Base-by-base conservation (phyloP, 1,140 invertebrate genomes). In the Monomorium pharaonis region DNA sequence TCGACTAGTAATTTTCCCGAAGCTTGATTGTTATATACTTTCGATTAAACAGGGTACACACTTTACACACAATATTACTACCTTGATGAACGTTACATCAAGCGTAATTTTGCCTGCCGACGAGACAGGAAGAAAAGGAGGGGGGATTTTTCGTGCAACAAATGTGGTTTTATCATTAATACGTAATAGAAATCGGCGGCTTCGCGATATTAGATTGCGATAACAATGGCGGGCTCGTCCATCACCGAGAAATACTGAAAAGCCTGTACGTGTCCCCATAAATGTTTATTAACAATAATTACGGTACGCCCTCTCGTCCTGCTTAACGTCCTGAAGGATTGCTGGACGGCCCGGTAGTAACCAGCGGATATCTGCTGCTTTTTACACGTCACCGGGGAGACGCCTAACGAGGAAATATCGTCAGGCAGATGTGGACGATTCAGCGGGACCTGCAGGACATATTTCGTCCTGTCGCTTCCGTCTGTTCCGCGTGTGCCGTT, bases 271-370 rank as follows among this genome's bases (percentile, higher is more conserved):
- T 90, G 89, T 90, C 89, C 74, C 89, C 89, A 90, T 90, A 90
- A 90, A 90, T 90, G 83, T 90, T 90, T 88, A 90, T 90, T 90
- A 90, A 88, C 89, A 78, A 88, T 90, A 69, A 90, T 90, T 90
- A 90, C 58, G 75, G 60, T 54, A 27, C 67, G 58, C 77, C 47
- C 63, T 65, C 60, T 65, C 60, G 37, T 12, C 69, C 87, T 78
- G 74, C 62, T 84, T 69, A 86, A 85, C 72, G 69, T 72, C 75
- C 75, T 62, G 27, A 85, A 47, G 74, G 65, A 74, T 84, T 72
- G 47, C 62, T 9, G 65, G 65, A 3, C 44, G 84, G 76, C 16
- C 27, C 69, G 27, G 51, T 51, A 56, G 51, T 51, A 16, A n/a
- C 78, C 21, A n/a, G 42, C 33, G 62, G 12, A 70, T 72, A 87